These are phyloP conservation scores for Anas platyrhynchos DNA, from an alignment of 2,113 vertebrate species.

Conservation along the genomic window DNA sequence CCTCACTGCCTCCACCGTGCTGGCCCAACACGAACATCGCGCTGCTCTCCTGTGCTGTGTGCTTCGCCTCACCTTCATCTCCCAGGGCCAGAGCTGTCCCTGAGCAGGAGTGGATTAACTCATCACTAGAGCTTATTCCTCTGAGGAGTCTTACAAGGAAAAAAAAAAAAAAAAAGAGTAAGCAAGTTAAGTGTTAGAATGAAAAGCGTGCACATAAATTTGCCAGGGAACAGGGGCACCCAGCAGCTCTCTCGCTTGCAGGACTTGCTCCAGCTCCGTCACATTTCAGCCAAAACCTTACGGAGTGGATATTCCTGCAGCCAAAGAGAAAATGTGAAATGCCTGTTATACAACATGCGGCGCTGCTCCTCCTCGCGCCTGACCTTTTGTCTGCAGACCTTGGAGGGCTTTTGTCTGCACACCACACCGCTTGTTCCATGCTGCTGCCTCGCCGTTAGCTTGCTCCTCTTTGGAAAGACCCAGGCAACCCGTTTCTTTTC, in stretches of 20 bases:
- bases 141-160: not conserved
- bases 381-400: conserved; percentile 10
- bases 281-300: not conserved
- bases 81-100: no score
- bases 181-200: not conserved
- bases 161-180: not conserved
- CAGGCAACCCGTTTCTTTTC: not conserved
- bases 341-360: accelerated
- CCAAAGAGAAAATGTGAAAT: not conserved
- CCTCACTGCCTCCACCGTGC: not conserved
- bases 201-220: not conserved
- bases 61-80: not conserved
- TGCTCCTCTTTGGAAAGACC: not conserved
- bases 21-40: accelerated
- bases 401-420: not conserved
- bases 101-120: not conserved
- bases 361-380: not conserved
- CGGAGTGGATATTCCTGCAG: not conserved
- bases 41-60: not conserved
- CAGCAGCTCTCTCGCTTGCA: not conserved
- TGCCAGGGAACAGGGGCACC: not conserved
- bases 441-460: not conserved
- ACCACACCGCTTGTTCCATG: not conserved
- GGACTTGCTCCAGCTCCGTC: not conserved
- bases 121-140: not conserved